Evolutionary conservation across 2,113 vertebrate genomes (phyloP).

Genomic region (Tachuris rubrigastra): DNA sequence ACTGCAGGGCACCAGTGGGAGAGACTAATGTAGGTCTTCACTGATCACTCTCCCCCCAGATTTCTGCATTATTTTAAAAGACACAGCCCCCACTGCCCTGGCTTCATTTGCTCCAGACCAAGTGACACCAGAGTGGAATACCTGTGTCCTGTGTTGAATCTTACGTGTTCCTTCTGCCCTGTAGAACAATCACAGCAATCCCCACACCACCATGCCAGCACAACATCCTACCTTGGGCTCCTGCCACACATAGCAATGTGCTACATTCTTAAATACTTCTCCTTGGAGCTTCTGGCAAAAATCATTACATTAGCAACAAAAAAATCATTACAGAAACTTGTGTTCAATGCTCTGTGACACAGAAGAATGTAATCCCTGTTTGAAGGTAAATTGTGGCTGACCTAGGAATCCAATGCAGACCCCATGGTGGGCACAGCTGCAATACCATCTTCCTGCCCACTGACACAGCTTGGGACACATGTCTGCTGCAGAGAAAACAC

Average conservation of each 20-base stretch:
- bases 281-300: not conserved
- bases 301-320: not conserved
- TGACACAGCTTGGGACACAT: accelerated
- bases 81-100: not conserved
- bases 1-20: not conserved
- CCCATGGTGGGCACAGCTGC: not conserved
- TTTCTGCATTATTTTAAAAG: not conserved
- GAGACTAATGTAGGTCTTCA: not conserved
- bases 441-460: not conserved
- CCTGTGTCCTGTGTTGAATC: not conserved
- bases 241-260: not conserved
- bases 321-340: not conserved
- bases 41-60: not conserved
- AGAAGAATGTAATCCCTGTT: not conserved
- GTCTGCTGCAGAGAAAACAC: not conserved
- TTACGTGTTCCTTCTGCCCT: not conserved
- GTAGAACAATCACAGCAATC: not conserved
- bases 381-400: not conserved
- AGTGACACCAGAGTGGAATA: not conserved
- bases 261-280: not conserved
- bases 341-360: not conserved
- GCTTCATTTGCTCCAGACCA: not conserved
- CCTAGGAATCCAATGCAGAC: not conserved
- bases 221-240: not conserved
- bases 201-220: not conserved